A percentile compares a stretch with the other conserved stretches of the same genome.
phyloP scores from a whole-genome alignment of 2,888 invertebrate species.

The Pristionchus entomophagus region DNA sequence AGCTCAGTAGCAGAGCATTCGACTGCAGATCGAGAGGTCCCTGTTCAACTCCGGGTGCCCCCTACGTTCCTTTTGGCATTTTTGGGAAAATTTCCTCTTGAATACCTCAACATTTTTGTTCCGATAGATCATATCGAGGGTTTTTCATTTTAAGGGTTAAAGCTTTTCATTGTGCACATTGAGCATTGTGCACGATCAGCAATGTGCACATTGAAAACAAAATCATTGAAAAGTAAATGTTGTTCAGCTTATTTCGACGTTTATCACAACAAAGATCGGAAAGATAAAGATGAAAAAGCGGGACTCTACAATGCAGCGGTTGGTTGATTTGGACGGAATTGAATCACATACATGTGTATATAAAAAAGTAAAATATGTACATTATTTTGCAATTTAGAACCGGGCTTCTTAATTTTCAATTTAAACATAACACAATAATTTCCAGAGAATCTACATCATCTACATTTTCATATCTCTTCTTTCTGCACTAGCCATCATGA shows the following conservation, averaged over 20 bases:
- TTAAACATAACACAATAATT: no score
- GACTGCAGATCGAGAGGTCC: constrained; percentile 76
- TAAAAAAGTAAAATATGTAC: no score
- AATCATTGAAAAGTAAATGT: no score
- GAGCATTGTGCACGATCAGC: no score
- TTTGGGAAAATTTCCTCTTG: neutral
- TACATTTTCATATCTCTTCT: neutral
- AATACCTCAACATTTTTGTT: neutral
- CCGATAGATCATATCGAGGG: no score
- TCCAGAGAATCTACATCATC: neutral
- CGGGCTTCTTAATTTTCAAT: no score
- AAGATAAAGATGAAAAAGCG: neutral
- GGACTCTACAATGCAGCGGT: neutral
- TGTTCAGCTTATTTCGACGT: neutral
- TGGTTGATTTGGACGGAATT: neutral
- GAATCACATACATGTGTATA: neutral
- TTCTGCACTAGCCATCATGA: neutral
- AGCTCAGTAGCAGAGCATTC: constrained; percentile 76
- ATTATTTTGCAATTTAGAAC: no score
- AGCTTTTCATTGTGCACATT: no score
- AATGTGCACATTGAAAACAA: no score
- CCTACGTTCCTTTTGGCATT: constrained; percentile 55
- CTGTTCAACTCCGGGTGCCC: constrained; percentile 71
- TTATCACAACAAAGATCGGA: neutral
- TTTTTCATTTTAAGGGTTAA: neutral